Conservation (phyloP, 2,113 vertebrate genomes). For the Tichodroma muraria region DNA sequence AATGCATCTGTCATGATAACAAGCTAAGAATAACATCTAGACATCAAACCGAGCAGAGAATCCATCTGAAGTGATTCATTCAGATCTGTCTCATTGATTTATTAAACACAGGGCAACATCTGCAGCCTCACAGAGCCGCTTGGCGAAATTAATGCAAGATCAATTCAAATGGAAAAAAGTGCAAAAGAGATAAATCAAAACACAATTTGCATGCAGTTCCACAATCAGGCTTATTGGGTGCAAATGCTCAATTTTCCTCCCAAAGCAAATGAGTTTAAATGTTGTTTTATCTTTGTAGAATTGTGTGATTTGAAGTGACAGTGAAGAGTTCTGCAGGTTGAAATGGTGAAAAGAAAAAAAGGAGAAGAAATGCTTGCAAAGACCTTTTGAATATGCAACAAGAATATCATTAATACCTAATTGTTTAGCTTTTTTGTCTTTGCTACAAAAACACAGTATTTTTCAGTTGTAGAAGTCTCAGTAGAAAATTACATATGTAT, state of each 20-base stretch:
- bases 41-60: constrained; percentile 86
- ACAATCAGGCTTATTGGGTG: constrained; percentile 81
- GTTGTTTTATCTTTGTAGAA: constrained; percentile 74
- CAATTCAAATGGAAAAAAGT: constrained; percentile 87
- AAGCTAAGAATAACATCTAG: constrained; percentile 91
- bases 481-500: constrained; percentile 43
- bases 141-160: constrained; percentile 84
- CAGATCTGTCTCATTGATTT: constrained; percentile 87
- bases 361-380: constrained; percentile 60
- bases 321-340: constrained; percentile 75
- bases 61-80: constrained; percentile 88
- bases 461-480: constrained; percentile 54
- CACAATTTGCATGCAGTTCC: constrained; percentile 81
- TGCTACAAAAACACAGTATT: constrained; percentile 58
- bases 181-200: constrained; percentile 86
- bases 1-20: constrained; percentile 92
- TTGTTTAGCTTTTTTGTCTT: constrained; percentile 67
- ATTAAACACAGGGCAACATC: constrained; percentile 87
- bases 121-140: constrained; percentile 81
- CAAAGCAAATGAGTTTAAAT: constrained; percentile 76
- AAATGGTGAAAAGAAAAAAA: constrained; percentile 68
- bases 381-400: constrained; percentile 73
- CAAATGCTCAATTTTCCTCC: constrained; percentile 77
- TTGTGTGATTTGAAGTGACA: constrained; percentile 75
- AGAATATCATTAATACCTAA: constrained; percentile 75